Percentiles rank a stretch among this genome's conserved stretches.
These are phyloP conservation scores for Chinchilla lanigera DNA, from an alignment of 2,113 vertebrate genomes.

Conservation along the genomic window DNA sequence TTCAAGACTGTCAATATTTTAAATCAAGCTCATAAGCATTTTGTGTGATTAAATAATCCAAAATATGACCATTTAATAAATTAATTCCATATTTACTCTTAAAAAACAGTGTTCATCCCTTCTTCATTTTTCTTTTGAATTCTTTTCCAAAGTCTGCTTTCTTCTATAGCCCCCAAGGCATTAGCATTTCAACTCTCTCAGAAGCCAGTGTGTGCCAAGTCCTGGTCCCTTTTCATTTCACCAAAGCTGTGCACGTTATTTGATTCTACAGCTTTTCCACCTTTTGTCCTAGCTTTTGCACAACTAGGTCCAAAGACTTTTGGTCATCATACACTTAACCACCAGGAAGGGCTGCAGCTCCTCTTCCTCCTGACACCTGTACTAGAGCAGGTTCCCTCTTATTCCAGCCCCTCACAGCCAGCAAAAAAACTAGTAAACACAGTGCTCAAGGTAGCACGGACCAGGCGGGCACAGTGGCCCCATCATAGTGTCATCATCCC, in stretches of 20 bases:
- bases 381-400: too few species aligned
- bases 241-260: background rate
- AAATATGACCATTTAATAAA: background rate
- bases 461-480: background rate
- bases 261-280: background rate
- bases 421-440: background rate
- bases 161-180: background rate
- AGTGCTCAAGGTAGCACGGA: background rate
- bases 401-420: background rate
- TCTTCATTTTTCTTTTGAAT: background rate
- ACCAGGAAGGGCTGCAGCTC: background rate
- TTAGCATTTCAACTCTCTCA: background rate
- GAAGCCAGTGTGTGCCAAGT: background rate
- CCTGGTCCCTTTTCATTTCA: background rate
- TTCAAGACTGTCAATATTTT: background rate
- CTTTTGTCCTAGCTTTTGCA: background rate
- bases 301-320: background rate
- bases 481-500: background rate
- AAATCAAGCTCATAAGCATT: background rate
- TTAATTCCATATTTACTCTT: background rate
- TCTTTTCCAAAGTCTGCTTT: conserved; percentile 18
- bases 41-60: background rate
- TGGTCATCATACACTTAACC: background rate
- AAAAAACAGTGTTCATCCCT: conserved; percentile 9
- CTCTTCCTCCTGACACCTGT: background rate